Conservation (phyloP, 2,797 vertebrate species). For the Urocyon cinereoargenteus region DNA sequence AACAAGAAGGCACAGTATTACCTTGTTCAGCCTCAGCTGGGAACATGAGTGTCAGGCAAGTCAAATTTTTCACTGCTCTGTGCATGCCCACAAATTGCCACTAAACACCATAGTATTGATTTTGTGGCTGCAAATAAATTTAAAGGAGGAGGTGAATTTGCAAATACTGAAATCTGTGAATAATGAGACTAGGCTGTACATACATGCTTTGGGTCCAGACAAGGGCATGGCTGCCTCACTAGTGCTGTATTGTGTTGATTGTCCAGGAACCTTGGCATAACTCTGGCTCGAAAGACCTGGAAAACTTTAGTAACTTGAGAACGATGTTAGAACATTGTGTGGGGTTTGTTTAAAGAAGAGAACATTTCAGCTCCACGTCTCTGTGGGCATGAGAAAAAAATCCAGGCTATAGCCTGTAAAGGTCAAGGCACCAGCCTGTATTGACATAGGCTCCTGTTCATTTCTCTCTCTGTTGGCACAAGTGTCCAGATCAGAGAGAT, state of each 20-base stretch:
- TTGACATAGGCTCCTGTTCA: not conserved
- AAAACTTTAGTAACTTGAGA: not conserved
- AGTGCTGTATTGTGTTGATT: not conserved
- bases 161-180: not conserved
- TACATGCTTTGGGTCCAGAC: not conserved
- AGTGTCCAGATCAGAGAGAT: not conserved
- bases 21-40: not conserved
- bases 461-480: not conserved
- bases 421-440: too few species aligned
- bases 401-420: not conserved
- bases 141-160: not conserved
- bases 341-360: not conserved
- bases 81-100: not conserved
- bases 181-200: rapidly evolving
- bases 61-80: not conserved
- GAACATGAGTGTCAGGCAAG: rapidly evolving
- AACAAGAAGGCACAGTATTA: not conserved
- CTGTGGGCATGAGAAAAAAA: rapidly evolving
- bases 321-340: not conserved
- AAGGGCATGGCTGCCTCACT: not conserved
- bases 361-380: not conserved
- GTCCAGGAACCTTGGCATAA: too few species aligned
- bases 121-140: not conserved
- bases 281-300: not conserved
- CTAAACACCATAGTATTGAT: not conserved